Base-by-base conservation (phyloP, 2,888 invertebrate genomes). In the Agrotis ipsilon region DNA sequence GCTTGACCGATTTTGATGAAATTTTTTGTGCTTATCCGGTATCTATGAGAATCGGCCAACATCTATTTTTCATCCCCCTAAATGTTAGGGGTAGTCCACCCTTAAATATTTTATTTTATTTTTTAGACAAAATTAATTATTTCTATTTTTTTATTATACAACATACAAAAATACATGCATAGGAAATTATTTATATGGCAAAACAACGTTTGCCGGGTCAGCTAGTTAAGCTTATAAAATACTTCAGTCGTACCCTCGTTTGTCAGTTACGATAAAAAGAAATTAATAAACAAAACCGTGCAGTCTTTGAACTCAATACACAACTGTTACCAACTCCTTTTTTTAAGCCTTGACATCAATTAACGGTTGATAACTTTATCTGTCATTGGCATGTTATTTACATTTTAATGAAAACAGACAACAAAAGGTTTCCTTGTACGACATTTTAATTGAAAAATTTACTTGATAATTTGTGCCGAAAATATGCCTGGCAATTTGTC, bases 301-400 rank as follows among this genome's bases (percentile, higher is more conserved):
- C 39, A 27, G 43, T 27, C 48, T 61, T 32, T 65, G 18, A 57
- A 48, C 45, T 58, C 64, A 64, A 32, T 58, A 7, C 4, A 1
- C 39, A 52, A 43, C 46, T 58, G 27, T 73, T 48, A 46, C 13
- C 43, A 62, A 45, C 19, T 60, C 1, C 1, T 71, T 59, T 46
- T 58, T 45, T 19, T 5, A 62, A 72, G 55, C 76, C 76, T 77
- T 77, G 76, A 72, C 78, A 24, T 39, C 24, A 52, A 66, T 66
- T 13, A 48, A 52, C 54, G 13, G n/a, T 49, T 46, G 66, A 72
- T 76, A 76, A 72, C 27, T 52, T 67, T 70, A 77, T 76, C 72
- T 66, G 77, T 71, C 62, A 66, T 54, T 77, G 77, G 9, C 71
- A 46, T 18, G n/a, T 51, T 51, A 54, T 54, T 77, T 75, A 64